Base-by-base conservation (phyloP, 2,888 invertebrate species). In the Opisthograptis luteolata region DNA sequence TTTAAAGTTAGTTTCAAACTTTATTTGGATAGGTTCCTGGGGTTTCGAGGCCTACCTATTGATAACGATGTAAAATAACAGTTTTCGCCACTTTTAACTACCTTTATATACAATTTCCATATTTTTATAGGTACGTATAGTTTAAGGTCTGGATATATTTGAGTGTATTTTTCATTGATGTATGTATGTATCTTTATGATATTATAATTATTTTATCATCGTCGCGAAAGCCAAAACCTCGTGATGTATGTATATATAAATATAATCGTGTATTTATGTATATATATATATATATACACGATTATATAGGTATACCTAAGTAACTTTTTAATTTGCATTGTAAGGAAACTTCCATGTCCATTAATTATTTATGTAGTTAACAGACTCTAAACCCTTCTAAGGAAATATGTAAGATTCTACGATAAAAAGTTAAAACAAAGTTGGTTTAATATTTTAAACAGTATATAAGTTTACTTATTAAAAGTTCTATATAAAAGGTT, bases 1-100 rank as follows among this genome's bases (percentile, higher is more conserved):
- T 62, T 47, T 55, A 55, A 59, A 62, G 53, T 53, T 51, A 41
- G 55, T 55, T 49, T 51, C 31, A 10, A 50, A 50, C 50, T 52
- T 55, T 39, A 39, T 44, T 52, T 44, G 13, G 34, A 55, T 43
- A 19, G 32, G 40, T 32, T 46, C 41, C 28, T 8, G 19, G 14
- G 41, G 35, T 17, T 36, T 36, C 5, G 3, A 31, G 12, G 14
- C 14, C 13, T 2, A 31, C 22, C 13, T 22, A 28, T 20, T 8
- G 30, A 43, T 19, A 12, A 19, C 12, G 7, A 34, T 12, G 10
- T 28, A 27, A 13, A 44, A 27, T 14, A 14, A 24, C 22, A 12
- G 24, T 19, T 10, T 1, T 31, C 14, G 40, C 1, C 9, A 30
- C 14, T 19, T 32, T 22, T 8, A 8, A 2, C 2, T 22, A 6